Evolutionary conservation across 2,113 vertebrate genomes (phyloP).

Genomic region (Zosterops borbonicus): DNA sequence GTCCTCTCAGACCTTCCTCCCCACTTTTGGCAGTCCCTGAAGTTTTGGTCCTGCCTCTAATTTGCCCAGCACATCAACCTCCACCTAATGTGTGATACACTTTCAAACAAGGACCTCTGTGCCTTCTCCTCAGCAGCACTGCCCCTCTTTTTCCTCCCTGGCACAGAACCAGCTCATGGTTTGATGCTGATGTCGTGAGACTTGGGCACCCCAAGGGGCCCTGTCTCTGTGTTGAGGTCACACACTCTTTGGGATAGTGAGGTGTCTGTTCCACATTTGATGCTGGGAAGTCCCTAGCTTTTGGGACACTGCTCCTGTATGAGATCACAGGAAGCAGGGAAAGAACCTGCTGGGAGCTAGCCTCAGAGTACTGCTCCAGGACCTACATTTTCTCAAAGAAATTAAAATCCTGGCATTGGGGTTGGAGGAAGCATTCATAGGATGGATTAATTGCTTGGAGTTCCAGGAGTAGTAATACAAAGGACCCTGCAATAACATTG

Average conservation of each 20-base stretch:
- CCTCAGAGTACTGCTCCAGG: background rate
- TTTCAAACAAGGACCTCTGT: background rate
- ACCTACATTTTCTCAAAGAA: background rate
- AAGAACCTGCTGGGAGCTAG: background rate
- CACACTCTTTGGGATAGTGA: background rate
- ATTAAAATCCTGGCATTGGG: background rate
- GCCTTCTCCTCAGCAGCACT: background rate
- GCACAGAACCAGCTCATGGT: background rate
- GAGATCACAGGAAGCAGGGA: background rate
- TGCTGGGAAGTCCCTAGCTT: background rate
- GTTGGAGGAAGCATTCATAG: background rate
- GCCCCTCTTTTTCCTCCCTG: background rate
- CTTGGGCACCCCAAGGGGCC: background rate
- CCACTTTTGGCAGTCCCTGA: background rate
- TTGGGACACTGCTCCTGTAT: background rate
- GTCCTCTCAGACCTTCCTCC: background rate
- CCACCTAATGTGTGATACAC: rapidly evolving
- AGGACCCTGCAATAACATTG: background rate
- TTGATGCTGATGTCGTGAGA: background rate
- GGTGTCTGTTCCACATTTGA: background rate
- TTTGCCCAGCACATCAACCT: background rate
- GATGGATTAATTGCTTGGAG: background rate
- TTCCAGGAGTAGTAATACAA: background rate
- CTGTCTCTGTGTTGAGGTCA: background rate
- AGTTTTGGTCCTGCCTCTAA: background rate